These are phyloP conservation scores for Lutraria rhynchaena DNA, from an alignment of 1,140 invertebrate species.

Conservation along the genomic window DNA sequence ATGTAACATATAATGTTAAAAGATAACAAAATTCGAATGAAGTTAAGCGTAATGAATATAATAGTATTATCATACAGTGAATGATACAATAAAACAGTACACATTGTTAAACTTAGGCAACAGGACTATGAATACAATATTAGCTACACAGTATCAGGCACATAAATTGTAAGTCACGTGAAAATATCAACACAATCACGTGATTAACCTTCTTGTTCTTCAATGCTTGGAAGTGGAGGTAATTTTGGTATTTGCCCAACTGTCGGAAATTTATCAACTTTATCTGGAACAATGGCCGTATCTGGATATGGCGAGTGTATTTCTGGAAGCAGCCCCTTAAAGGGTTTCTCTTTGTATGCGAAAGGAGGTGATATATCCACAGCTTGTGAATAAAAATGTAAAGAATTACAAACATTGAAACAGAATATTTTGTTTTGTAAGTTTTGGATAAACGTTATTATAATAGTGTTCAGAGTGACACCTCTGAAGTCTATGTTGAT, in stretches of 20 bases:
- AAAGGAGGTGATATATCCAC: slow-evolving; percentile 44
- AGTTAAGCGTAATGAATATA: too few relatives aligned
- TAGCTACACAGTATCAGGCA: not conserved
- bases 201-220: slow-evolving; percentile 56
- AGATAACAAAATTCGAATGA: too few relatives aligned
- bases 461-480: too few relatives aligned
- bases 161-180: slow-evolving; percentile 12
- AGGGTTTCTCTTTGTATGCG: slow-evolving; percentile 48
- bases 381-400: slow-evolving; percentile 18
- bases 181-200: slow-evolving; percentile 21
- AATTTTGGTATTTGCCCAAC: slow-evolving; percentile 54
- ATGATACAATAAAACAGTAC: too few relatives aligned
- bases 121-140: too few relatives aligned
- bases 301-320: not conserved
- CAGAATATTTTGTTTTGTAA: not conserved
- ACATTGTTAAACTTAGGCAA: too few relatives aligned
- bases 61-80: too few relatives aligned
- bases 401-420: not conserved
- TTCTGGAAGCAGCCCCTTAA: slow-evolving; percentile 36
- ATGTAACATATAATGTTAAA: too few relatives aligned
- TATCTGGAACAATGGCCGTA: slow-evolving; percentile 18
- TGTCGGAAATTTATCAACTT: slow-evolving; percentile 44
- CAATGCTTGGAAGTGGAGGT: slow-evolving; percentile 49
- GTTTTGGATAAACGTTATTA: too few relatives aligned
- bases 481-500: too few relatives aligned